phyloP scores from a whole-genome alignment of 2,888 invertebrate species.

The Sesia bembeciformis region DNA sequence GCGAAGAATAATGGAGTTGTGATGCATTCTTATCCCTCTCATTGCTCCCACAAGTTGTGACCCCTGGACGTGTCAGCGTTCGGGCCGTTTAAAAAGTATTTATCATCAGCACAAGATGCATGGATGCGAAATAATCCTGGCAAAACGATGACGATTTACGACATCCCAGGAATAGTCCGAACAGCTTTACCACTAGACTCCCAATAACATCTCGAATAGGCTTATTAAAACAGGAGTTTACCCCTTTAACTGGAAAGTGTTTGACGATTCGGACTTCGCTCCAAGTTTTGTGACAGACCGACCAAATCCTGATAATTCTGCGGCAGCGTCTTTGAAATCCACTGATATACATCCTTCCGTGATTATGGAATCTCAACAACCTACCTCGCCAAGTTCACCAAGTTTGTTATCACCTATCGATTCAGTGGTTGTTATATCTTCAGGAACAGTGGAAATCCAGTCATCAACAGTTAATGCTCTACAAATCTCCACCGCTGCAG shows the following conservation, averaged over 20 bases:
- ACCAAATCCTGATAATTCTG: too few species aligned
- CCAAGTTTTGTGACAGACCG: conserved; percentile 5
- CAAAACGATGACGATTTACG: conserved; percentile 5
- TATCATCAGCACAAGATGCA: not conserved
- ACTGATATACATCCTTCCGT: too few species aligned
- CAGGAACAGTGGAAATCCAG: conserved; percentile 1
- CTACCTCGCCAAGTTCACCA: too few species aligned
- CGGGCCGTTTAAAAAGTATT: conserved; percentile 25
- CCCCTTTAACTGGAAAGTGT: conserved; percentile 5
- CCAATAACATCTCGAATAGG: conserved; percentile 1
- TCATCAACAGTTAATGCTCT: conserved; percentile 3
- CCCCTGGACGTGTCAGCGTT: conserved; percentile 33
- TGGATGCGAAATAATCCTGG: conserved; percentile 2
- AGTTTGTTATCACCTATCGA: too few species aligned
- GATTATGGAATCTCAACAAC: too few species aligned
- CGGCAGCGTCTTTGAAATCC: too few species aligned
- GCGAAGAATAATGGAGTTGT: conserved; percentile 32
- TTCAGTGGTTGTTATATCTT: too few species aligned
- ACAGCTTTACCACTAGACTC: conserved; percentile 4
- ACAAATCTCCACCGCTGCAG: conserved; percentile 1
- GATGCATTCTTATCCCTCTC: conserved; percentile 34
- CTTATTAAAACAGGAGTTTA: conserved; percentile 2
- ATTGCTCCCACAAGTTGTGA: conserved; percentile 37
- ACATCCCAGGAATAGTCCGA: conserved; percentile 7
- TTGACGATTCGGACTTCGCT: conserved; percentile 2